These are phyloP conservation scores for Onchidella celtica DNA, from an alignment of 2,888 invertebrate species.

Conservation along the genomic window DNA sequence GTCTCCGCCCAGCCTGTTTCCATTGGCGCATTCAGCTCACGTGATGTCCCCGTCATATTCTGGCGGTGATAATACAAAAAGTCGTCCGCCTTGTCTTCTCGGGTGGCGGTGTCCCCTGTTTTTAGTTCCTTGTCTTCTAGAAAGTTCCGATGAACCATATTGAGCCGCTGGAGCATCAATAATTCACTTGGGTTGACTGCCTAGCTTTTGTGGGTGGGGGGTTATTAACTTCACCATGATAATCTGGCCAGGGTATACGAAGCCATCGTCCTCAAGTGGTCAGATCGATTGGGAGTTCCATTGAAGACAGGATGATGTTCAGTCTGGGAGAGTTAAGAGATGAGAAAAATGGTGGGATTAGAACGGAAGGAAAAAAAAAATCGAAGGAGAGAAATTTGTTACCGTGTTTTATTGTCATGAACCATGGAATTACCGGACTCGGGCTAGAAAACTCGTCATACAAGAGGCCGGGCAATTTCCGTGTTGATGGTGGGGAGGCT, in stretches of 20 bases:
- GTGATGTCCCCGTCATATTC: not conserved
- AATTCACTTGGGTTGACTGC: not conserved
- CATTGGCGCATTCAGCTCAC: no score
- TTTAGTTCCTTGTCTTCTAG: not conserved
- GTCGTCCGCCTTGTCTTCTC: not conserved
- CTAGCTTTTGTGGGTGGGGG: not conserved
- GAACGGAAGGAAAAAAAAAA: not conserved
- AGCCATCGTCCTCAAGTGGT: not conserved
- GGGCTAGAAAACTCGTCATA: no score
- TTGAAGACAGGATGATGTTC: not conserved
- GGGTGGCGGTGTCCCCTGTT: not conserved
- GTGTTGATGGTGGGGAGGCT: not conserved
- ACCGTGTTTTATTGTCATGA: no score
- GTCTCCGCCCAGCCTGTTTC: no score
- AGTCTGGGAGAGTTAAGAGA: not conserved
- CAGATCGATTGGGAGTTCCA: not conserved
- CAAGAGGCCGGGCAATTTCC: no score
- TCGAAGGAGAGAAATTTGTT: not conserved
- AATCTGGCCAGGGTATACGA: not conserved
- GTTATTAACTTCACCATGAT: not conserved
- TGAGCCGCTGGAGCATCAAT: conserved; percentile 3
- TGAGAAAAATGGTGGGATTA: not conserved
- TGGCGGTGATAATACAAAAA: not conserved
- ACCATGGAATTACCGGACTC: no score
- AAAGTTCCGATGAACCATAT: not conserved